Conservation (phyloP, 2,888 invertebrate species). For the Drosophila stalkeri region DNA sequence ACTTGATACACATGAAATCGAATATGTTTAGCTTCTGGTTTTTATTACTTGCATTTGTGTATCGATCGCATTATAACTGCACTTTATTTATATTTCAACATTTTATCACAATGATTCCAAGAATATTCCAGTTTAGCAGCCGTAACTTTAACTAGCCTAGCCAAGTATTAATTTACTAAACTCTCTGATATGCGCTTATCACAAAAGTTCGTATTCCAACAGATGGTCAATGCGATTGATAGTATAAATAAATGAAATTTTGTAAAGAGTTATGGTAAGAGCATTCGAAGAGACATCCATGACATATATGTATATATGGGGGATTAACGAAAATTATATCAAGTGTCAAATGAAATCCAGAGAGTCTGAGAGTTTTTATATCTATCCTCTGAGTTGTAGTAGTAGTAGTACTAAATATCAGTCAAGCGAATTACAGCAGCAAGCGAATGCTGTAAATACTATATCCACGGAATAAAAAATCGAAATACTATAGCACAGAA, state of each 20-base stretch:
- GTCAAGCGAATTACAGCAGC: too few species aligned
- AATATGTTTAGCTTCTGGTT: too few species aligned
- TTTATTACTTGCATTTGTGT: too few species aligned
- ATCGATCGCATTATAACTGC: neutral
- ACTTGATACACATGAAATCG: too few species aligned
- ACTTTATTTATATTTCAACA: neutral
- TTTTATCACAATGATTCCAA: neutral
- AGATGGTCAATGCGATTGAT: constrained; percentile 2
- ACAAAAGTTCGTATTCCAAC: neutral
- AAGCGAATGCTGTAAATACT: too few species aligned
- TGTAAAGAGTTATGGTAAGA: neutral
- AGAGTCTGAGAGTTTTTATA: neutral
- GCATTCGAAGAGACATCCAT: neutral
- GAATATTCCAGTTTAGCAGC: neutral
- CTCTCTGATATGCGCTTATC: neutral
- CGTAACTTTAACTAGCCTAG: neutral
- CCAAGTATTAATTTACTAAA: neutral
- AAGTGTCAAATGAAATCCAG: too few species aligned
- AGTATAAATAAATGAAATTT: neutral
- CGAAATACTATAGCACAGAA: too few species aligned
- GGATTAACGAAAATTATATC: too few species aligned
- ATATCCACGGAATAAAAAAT: too few species aligned
- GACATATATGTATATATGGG: neutral
- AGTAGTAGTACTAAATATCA: too few species aligned
- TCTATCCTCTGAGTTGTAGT: too few species aligned